phyloP scores from a whole-genome alignment of 1,140 invertebrate species.

The Lethocerus indicus region DNA sequence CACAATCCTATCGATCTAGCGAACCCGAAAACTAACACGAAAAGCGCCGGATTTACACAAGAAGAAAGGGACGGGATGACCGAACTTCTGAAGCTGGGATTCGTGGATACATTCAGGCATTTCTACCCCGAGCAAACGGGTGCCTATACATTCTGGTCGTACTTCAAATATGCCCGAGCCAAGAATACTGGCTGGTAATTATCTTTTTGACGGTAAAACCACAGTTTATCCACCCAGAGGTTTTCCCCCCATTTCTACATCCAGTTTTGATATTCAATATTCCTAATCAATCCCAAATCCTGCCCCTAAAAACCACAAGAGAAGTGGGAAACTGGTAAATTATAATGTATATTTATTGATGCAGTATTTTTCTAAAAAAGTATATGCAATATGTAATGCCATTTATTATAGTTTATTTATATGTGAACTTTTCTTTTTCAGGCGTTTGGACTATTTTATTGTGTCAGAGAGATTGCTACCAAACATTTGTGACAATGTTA shows the following conservation, averaged over 20 bases:
- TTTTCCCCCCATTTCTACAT: no score
- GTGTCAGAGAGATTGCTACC: slow-evolving; percentile 60
- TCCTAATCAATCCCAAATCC: no score
- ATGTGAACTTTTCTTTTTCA: slow-evolving; percentile 33
- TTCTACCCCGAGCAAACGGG: slow-evolving; percentile 71
- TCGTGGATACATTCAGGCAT: slow-evolving; percentile 75
- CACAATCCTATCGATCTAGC: slow-evolving; percentile 88
- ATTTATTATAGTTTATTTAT: no score
- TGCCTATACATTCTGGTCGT: slow-evolving; percentile 91
- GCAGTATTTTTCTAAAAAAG: no score
- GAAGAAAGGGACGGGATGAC: slow-evolving; percentile 87
- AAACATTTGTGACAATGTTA: slow-evolving; percentile 63
- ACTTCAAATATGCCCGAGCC: slow-evolving; percentile 62
- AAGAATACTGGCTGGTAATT: slow-evolving; percentile 90
- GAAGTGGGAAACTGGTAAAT: no score
- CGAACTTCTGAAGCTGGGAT: slow-evolving; percentile 57
- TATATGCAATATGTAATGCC: no score
- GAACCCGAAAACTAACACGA: slow-evolving; percentile 87
- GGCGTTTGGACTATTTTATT: slow-evolving; percentile 90
- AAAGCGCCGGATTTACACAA: slow-evolving; percentile 86
- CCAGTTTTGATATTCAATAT: no score
- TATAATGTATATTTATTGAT: no score
- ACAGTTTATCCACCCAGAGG: no score
- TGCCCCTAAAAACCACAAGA: no score
- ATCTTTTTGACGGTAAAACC: neutral